Evolutionary conservation across 1,140 invertebrate genomes (phyloP).

Genomic region (Drosophila bocki): DNA sequence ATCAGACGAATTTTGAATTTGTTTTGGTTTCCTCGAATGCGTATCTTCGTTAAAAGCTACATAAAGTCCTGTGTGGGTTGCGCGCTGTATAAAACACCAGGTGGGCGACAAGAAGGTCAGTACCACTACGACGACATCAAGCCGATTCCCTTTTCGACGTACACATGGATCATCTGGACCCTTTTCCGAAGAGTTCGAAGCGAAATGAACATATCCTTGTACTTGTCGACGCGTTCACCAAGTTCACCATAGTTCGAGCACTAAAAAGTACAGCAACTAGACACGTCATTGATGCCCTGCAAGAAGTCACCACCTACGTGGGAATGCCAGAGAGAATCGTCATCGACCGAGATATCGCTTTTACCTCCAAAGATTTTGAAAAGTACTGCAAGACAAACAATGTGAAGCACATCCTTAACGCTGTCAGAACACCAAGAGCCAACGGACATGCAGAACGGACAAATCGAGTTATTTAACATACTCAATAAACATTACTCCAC

Average conservation of each 20-base stretch:
- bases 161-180: not conserved
- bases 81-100: not conserved
- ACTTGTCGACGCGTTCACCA: no score
- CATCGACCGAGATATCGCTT: conserved; percentile 2
- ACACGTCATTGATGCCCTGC: no score
- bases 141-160: not conserved
- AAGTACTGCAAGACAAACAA: no score
- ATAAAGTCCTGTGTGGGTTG: not conserved
- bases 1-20: not conserved
- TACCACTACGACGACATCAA: not conserved
- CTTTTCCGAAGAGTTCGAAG: no score
- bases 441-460: not conserved
- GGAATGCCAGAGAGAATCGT: no score
- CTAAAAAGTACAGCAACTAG: no score
- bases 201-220: no score
- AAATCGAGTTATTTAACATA: not conserved
- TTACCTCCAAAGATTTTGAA: conserved; percentile 10
- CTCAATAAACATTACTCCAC: no score
- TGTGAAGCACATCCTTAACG: no score
- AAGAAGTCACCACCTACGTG: no score
- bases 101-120: not conserved
- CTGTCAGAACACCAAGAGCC: not conserved
- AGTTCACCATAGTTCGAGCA: no score
- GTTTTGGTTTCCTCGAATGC: not conserved
- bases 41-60: not conserved